Base-by-base conservation (phyloP, 2,888 invertebrate species). In the Ectropis crepuscularia region DNA sequence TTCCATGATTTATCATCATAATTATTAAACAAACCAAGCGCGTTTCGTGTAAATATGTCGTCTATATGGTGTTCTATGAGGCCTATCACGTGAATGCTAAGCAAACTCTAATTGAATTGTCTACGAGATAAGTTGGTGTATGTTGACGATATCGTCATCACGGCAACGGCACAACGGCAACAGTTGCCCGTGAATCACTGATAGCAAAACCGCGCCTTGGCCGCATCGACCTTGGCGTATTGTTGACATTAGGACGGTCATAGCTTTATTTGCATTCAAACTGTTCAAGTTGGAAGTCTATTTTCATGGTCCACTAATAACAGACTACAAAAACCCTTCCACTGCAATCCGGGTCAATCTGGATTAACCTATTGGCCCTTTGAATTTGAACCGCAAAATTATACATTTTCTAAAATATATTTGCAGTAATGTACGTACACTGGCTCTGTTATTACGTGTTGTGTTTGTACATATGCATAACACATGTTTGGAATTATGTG, bases 81-180 rank as follows among this genome's bases (percentile, higher is more conserved):
- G 5, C 51, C 12, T 47, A 57, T 57, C 62, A 62, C 47, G 57
- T 62, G 57, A 62, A 53, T 42, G 51, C 11, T 45, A 39, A 64
- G 42, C 45, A 54, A 54, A 50, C 54, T 63, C 53, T 63, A 63
- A 46, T 63, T 63, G 53, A 64, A 64, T 60, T 59, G 59, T 59
- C 11, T 41, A 59, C 38, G 16, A 51, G 63, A 55, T 60, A 60
- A 60, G 51, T 63, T 55, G 51, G 60, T 48, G 45, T 28, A 53
- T 42, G 57, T 48, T 49, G 57, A 57, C 53, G 64, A 64, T 57
- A 50, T 47, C 53, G 46, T 57, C 53, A 65, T 57, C 57, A 57
- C 16, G 55, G 60, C 46, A 55, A 51, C 41, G 48, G 43, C 48
- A 39, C 16, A 28, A 28, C 16, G 16, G n/a, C 45, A 46, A 49